A percentile compares a stretch with the other conserved stretches of the same genome.
These are phyloP conservation scores for Temnopleurus reevesii DNA, from an alignment of 53 echinoderm and acorn worm species.

Conservation along the genomic window DNA sequence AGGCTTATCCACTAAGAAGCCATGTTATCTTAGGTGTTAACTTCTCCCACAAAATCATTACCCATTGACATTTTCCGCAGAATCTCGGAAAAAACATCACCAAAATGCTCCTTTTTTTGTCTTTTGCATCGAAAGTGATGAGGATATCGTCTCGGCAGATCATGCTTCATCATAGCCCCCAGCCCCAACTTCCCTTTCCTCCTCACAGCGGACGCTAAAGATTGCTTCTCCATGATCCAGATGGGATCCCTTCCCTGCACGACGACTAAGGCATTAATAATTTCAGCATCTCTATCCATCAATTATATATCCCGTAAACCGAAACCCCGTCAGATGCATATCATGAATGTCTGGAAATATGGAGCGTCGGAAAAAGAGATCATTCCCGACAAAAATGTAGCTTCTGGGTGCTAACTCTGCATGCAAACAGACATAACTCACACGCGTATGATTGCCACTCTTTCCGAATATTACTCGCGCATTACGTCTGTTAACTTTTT, in stretches of 20 bases:
- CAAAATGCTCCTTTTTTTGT: too few relatives aligned
- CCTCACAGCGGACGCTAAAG: background rate
- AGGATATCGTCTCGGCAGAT: background rate
- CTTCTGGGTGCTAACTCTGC: background rate
- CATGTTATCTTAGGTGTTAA: background rate
- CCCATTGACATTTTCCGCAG: constrained; percentile 4
- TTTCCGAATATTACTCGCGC: background rate
- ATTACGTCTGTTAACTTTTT: constrained; percentile 11
- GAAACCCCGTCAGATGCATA: background rate
- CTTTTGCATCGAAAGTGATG: background rate
- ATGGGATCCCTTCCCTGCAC: constrained; percentile 1
- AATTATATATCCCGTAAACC: constrained; percentile 22
- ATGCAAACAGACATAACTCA: constrained; percentile 33
- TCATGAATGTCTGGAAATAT: constrained; percentile 39
- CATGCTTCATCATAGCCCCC: background rate
- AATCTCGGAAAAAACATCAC: background rate
- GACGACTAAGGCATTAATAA: constrained; percentile 40
- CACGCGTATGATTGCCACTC: background rate
- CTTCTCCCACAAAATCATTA: constrained; percentile 1
- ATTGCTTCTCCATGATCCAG: background rate
- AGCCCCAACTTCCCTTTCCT: constrained; percentile 13
- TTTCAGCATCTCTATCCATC: constrained; percentile 31
- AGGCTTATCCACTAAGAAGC: background rate
- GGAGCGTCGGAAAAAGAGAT: background rate
- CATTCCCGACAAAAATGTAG: background rate